These are phyloP conservation scores for Furcula furcula DNA, from an alignment of 2,888 invertebrate species.

Conservation along the genomic window DNA sequence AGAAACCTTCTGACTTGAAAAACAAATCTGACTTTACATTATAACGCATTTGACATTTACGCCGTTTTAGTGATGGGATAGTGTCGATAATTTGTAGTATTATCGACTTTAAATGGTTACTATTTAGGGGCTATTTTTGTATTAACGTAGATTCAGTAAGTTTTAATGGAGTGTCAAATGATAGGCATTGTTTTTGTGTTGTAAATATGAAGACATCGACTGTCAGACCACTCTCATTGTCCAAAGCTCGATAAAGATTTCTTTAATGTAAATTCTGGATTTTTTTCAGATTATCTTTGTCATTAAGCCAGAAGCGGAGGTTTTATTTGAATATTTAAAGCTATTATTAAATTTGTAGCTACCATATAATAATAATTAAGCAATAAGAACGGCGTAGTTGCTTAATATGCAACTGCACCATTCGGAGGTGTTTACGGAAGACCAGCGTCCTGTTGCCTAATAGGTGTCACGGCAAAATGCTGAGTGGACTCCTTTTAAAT, in stretches of 20 bases:
- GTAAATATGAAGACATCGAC: constrained; percentile 71
- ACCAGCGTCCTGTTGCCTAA: too few species aligned
- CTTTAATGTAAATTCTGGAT: constrained; percentile 47
- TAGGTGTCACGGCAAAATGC: too few species aligned
- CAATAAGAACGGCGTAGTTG: too few species aligned
- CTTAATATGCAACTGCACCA: too few species aligned
- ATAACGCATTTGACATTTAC: constrained; percentile 8
- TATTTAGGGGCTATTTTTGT: constrained; percentile 18
- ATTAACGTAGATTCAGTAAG: constrained; percentile 14
- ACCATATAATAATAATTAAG: too few species aligned
- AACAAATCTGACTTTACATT: constrained; percentile 12
- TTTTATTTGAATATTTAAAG: constrained; percentile 3
- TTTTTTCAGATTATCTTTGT: constrained; percentile 43
- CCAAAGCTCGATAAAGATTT: constrained; percentile 52
- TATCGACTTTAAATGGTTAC: constrained; percentile 24
- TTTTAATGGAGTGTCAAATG: constrained; percentile 65
- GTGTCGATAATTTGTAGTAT: constrained; percentile 19
- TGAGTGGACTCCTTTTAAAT: too few species aligned
- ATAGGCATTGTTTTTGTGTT: constrained; percentile 73
- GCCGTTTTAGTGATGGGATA: constrained; percentile 27
- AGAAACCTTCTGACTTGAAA: not conserved
- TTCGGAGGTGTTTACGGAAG: too few species aligned
- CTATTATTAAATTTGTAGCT: constrained; percentile 1
- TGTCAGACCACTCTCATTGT: constrained; percentile 62
- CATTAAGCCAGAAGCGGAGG: constrained; percentile 33